Evolutionary conservation across 2,113 vertebrate species (phyloP), one percentile per base, ranked within the genome.

Genomic region (Halcyon malimbica): DNA sequence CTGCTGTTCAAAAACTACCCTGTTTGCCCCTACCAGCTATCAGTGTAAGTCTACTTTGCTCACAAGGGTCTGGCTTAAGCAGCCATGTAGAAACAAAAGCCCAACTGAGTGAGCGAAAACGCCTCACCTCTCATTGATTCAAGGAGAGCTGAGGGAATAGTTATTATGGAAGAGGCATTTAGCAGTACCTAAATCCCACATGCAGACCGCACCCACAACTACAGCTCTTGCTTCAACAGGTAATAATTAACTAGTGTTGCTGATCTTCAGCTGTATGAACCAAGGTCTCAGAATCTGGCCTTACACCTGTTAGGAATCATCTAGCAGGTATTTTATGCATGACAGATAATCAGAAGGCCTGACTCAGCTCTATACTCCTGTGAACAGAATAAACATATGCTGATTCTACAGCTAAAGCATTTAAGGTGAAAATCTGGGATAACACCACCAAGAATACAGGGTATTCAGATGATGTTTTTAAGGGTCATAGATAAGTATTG

Each of bases 231-330:
- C 39, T 83, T 69, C 73, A 75, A 10, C 1, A 4, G 63, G 20
- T 79, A 93, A 84, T 87, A n/a, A 94, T 94, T 93, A 94, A 77
- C 83, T 5, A 46, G n/a, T 10, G 35, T 8, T 89, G 62, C 48
- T 75, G 53, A 56, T 50, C 33, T 56, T 69, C 57, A 73, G 31
- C 64, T 48, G 46, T 74, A 23, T 24, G 65, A 91, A 25, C 63
- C 53, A 68, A 78, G 60, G 70, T 37, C 75, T 79, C 50, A 24
- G 39, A 37, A 80, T 64, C 13, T 50, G 31, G 53, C 65, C 81
- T 75, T 57, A 76, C 37, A 89, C 33, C 16, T 48, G 51, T n/a
- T 4, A 67, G 57, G 65, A 95, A 75, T 48, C 42, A 91, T 9
- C 81, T n/a, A n/a, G 16, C 48, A 68, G 70, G 41, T 73, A 85